These are phyloP conservation scores for Cryptoblepharus egeriae DNA, from an alignment of 2,797 vertebrate genomes.

Conservation along the genomic window DNA sequence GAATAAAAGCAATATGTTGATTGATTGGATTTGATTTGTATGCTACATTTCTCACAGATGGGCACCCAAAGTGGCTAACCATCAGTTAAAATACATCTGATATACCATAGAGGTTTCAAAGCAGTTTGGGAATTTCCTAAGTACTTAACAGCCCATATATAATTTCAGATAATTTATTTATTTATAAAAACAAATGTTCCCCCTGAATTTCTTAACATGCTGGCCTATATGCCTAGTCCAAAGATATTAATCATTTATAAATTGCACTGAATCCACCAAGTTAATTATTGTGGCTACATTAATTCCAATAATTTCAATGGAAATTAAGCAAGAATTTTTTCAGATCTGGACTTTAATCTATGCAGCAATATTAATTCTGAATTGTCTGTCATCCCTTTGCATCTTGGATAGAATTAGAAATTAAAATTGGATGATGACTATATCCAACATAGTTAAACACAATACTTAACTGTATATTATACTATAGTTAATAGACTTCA, in stretches of 20 bases:
- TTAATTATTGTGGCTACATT: background rate
- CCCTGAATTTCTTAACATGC: background rate
- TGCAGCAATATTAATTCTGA: background rate
- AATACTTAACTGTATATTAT: background rate
- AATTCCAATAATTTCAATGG: background rate
- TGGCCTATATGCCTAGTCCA: background rate
- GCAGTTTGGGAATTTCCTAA: background rate
- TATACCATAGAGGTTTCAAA: background rate
- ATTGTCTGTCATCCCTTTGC: background rate
- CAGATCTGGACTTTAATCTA: background rate
- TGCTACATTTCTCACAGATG: no score
- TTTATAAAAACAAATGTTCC: background rate
- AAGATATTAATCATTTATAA: background rate
- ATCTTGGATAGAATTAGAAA: slow-evolving; percentile 1
- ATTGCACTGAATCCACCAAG: background rate
- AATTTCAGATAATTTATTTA: background rate
- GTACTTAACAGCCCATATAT: background rate
- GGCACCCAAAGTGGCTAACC: no score
- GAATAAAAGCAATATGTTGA: background rate
- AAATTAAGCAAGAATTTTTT: background rate
- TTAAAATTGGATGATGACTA: background rate
- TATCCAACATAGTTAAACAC: background rate
- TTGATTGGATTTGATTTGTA: background rate
- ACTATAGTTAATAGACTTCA: no score
- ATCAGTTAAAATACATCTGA: no score